A percentile compares a stretch with the other conserved stretches of the same genome.
phyloP scores from a whole-genome alignment of 2,797 vertebrate species.

The Chaetodon trifasciatus region DNA sequence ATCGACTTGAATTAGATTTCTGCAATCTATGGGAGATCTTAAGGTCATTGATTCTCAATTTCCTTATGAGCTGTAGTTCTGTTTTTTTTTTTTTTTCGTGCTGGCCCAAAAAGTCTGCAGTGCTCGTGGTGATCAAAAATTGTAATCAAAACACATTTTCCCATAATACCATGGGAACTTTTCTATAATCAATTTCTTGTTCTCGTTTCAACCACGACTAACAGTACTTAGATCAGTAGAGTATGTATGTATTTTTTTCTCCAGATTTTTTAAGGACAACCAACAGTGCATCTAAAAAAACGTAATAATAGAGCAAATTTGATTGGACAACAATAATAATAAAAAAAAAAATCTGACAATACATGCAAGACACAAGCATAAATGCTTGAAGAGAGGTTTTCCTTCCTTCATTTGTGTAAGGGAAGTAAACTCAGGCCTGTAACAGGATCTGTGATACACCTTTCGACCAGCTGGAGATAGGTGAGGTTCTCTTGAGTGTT shows the following conservation, averaged over 20 bases:
- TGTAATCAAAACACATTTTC: background rate
- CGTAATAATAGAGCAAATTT: background rate
- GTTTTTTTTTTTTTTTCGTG: too few relatives aligned
- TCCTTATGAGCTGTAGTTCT: fast-evolving
- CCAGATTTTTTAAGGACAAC: background rate
- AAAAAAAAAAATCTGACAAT: background rate
- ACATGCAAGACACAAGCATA: background rate
- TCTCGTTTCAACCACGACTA: background rate
- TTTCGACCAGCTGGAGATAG: slow-evolving; percentile 89
- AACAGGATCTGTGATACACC: slow-evolving; percentile 84
- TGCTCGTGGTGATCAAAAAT: background rate
- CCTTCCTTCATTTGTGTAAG: slow-evolving; percentile 49
- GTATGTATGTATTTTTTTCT: background rate
- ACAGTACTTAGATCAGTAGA: background rate
- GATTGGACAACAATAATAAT: background rate
- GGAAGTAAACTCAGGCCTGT: slow-evolving; percentile 74
- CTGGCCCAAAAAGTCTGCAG: background rate
- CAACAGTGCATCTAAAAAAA: background rate
- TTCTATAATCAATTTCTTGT: background rate
- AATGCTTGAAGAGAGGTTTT: background rate
- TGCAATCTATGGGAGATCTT: background rate
- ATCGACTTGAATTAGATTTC: background rate
- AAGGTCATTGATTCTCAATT: background rate
- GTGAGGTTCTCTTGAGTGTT: slow-evolving; percentile 92
- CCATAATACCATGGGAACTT: background rate